phyloP scores from a whole-genome alignment of 2,113 vertebrate genomes.

The Caranx ignobilis region DNA sequence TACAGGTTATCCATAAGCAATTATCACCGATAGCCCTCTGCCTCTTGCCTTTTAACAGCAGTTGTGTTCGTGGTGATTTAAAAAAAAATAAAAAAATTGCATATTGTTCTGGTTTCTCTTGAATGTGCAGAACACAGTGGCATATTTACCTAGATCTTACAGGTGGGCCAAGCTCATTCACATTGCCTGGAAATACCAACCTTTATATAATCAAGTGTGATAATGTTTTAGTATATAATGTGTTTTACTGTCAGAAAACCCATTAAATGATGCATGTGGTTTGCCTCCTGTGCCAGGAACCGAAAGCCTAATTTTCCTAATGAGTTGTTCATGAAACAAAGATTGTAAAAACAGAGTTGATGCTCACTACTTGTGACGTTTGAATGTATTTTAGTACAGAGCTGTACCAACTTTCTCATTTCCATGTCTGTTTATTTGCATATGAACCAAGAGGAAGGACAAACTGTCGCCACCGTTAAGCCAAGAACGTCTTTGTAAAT shows the following conservation, averaged over 20 bases:
- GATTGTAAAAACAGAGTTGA: neutral
- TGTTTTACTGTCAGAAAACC: conserved; percentile 15
- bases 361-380: conserved; percentile 10
- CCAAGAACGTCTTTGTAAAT: neutral
- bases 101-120: neutral
- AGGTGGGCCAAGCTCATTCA: neutral
- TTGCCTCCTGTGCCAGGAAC: neutral
- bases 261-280: neutral
- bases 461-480: neutral
- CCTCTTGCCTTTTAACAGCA: neutral
- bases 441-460: neutral
- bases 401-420: neutral
- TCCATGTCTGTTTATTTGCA: neutral
- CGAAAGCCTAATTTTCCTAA: conserved; percentile 1
- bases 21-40: neutral
- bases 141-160: neutral
- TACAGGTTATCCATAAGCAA: conserved; percentile 18
- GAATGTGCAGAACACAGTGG: neutral
- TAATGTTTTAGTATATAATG: neutral
- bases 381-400: neutral
- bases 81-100: neutral
- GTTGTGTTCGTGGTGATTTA: conserved; percentile 11
- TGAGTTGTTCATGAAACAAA: neutral
- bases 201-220: neutral
- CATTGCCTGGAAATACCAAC: neutral